These are phyloP conservation scores for Phaenicophaeus curvirostris DNA, from an alignment of 2,797 vertebrate genomes.

Conservation along the genomic window DNA sequence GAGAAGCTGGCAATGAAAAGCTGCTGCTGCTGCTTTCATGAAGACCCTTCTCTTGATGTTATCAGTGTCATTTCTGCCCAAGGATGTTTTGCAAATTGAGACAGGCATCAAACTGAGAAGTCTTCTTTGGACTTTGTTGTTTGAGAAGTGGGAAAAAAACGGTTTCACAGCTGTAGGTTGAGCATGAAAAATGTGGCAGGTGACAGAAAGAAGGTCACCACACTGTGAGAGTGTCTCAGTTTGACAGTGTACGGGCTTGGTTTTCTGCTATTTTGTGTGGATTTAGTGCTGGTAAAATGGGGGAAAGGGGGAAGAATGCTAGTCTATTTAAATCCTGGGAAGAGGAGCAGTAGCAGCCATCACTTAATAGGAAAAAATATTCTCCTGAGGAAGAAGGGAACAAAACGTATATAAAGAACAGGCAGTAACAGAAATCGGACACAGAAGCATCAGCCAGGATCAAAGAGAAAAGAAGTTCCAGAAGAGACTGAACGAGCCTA, in stretches of 20 bases:
- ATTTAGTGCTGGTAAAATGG: constrained; percentile 4
- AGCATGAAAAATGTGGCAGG: constrained; percentile 38
- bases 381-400: not conserved
- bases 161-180: constrained; percentile 56
- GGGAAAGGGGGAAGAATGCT: not conserved
- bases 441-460: not conserved
- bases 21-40: constrained; percentile 16
- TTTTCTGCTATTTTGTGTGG: constrained; percentile 29
- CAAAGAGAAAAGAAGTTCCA: not conserved
- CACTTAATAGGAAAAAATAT: constrained; percentile 8
- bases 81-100: constrained; percentile 37
- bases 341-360: not conserved
- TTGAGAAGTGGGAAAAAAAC: not conserved
- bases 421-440: not conserved
- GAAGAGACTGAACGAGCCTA: not conserved
- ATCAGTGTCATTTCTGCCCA: not conserved
- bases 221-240: not conserved
- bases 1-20: constrained; percentile 17
- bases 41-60: not conserved
- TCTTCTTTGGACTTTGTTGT: not conserved
- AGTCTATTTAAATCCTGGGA: constrained; percentile 39
- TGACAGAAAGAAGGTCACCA: constrained; percentile 51
- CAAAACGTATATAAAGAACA: not conserved
- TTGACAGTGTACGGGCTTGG: not conserved
- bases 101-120: constrained; percentile 29